phyloP scores from a whole-genome alignment of 2,113 vertebrate species.

The Furnarius figulus region DNA sequence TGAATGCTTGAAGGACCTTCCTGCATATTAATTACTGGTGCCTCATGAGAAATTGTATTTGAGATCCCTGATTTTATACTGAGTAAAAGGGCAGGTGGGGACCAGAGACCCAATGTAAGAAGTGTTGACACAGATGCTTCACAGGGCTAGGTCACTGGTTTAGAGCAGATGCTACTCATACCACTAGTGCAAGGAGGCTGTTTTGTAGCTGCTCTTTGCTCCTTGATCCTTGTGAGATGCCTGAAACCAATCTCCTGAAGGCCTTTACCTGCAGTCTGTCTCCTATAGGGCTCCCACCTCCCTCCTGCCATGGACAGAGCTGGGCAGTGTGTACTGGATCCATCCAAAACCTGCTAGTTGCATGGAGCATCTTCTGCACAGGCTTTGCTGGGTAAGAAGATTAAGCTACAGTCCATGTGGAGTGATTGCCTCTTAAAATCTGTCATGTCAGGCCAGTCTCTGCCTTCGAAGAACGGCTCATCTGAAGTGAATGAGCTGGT shows the following conservation, averaged over 20 bases:
- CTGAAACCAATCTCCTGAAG: background rate
- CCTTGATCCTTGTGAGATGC: background rate
- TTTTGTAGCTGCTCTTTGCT: background rate
- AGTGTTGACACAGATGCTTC: fast-evolving
- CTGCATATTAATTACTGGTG: background rate
- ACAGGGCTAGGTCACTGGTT: background rate
- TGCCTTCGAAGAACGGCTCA: background rate
- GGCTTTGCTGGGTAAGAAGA: background rate
- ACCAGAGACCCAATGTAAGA: background rate
- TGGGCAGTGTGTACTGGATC: background rate
- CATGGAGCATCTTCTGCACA: background rate
- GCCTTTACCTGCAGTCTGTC: background rate
- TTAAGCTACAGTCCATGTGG: background rate
- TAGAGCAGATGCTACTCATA: background rate
- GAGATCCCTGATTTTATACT: background rate
- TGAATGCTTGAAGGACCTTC: background rate
- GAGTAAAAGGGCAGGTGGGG: background rate
- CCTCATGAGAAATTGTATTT: background rate
- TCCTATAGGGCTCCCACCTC: fast-evolving
- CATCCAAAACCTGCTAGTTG: background rate
- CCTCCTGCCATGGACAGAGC: background rate
- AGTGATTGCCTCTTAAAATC: background rate
- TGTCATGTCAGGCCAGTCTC: background rate
- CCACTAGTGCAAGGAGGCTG: fast-evolving
- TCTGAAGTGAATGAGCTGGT: background rate